Percentiles rank a stretch among this genome's conserved stretches.
Conservation (phyloP, 1,140 invertebrate genomes). For the Riptortus pedestris region DNA sequence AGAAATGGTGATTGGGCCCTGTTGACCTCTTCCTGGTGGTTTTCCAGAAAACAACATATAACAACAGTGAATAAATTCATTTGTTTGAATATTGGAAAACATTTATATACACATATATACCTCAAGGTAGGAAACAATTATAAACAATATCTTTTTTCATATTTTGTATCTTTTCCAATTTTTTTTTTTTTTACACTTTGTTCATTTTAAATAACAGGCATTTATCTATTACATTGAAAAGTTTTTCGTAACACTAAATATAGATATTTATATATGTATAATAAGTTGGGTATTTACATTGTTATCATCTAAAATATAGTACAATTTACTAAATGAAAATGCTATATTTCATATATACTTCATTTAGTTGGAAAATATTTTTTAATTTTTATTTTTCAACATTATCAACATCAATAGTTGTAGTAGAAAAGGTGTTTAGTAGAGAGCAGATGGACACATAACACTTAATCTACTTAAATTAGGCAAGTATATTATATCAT, state of each 20-base stretch:
- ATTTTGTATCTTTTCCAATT: neutral
- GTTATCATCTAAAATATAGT: neutral
- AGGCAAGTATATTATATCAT: neutral
- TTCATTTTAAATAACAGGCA: neutral
- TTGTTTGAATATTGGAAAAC: slow-evolving; percentile 4
- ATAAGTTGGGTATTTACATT: slow-evolving; percentile 13
- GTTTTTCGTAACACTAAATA: slow-evolving; percentile 12
- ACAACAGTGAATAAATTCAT: slow-evolving; percentile 20
- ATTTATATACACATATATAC: slow-evolving; percentile 16
- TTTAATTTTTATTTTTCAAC: no score
- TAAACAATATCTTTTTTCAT: slow-evolving; percentile 7
- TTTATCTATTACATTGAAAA: slow-evolving; percentile 22
- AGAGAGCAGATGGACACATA: slow-evolving; percentile 12
- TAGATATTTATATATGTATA: slow-evolving; percentile 11
- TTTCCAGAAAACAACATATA: slow-evolving; percentile 3
- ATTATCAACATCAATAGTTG: no score
- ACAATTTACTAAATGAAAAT: slow-evolving; percentile 2
- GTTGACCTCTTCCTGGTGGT: neutral
- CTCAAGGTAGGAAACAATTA: slow-evolving; percentile 9
- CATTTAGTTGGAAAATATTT: no score
- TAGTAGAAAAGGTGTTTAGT: slow-evolving; percentile 10
- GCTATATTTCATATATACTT: no score
- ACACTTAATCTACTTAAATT: slow-evolving; percentile 14
- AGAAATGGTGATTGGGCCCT: neutral
- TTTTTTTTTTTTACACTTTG: neutral